Evolutionary conservation across 2,888 invertebrate genomes (phyloP), one percentile per base, ranked within the genome.

Genomic region (Mythimna ferrago): DNA sequence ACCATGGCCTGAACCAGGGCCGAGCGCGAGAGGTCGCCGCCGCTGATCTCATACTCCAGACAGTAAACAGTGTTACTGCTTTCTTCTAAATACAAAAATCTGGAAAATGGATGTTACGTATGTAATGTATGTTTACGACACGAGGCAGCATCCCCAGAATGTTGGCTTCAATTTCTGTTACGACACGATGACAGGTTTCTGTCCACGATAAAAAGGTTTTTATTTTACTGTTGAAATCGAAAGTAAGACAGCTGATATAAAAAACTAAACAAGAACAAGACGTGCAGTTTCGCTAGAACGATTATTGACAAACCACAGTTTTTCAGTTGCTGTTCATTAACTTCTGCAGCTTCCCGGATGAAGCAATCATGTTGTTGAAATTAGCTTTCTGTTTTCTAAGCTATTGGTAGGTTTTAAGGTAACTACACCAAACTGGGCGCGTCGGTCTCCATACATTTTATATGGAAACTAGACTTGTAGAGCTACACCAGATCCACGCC

Each of bases 311-410:
- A 66, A 76, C 54, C 41, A 35, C 35, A 66, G 44, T 76, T 80
- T 66, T 76, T 71, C 54, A 67, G 61, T n/a, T 19, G 54, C 19
- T 70, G 67, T 71, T 73, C 48, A 62, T 75, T 75, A 41, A 58
- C 38, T 73, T 63, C 19, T 35, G 2, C 74, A 35, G 75, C 79
- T 83, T 86, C 76, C 86, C 84, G 88, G 86, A 87, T 79, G 71
- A 41, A 11, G 64, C 69, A 73, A 83, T 84, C 82, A 84, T 78
- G 32, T 54, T 54, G 19, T 66, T 61, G 65, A 61, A 62, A 78
- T 73, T 64, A 38, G 3, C 60, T 66, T 63, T 69, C 62, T 58
- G 48, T 48, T 48, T 48, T 16, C 48, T 16, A 48, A 48, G 19
- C 48, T 19, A 35, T 48, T 16, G 19, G 6, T 0, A 48, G 9